Base-by-base conservation (phyloP, 2,113 vertebrate genomes). In the Philantomba maxwellii region DNA sequence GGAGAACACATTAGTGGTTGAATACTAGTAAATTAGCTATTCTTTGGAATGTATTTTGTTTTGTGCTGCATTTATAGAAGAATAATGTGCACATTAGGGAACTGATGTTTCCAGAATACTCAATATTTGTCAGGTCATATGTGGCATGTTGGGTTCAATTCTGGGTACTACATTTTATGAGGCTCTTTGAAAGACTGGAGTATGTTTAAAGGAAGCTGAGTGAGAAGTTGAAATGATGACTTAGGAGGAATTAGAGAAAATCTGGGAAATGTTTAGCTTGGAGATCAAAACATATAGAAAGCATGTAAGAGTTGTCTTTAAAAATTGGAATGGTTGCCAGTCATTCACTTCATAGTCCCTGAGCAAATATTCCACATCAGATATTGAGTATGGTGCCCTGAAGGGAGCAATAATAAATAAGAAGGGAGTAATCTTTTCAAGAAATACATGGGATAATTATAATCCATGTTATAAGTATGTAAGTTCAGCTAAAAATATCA, bases 181-280 rank as follows among this genome's bases (percentile, higher is more conserved):
- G 28, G 28, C 23, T 85, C 36, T 89, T 88, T 94, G 43, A 60
- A 96, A 93, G 62, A 57, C 58, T 92, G 51, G 57, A 95, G 28
- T 92, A 88, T 93, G n/a, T 97, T 95, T 39, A 96, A 89, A 92
- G 51, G 75, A 94, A 93, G 43, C 62, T 94, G n/a, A 87, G 25
- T 47, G n/a, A 39, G 78, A 88, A 39, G 45, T 83, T 94, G 51
- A 97, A 96, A 93, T 95, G 15, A 83, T 92, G 60, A 92, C 45
- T 89, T 82, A 78, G 70, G 36, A 78, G 15, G 51, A 96, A 89
- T 89, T 86, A 93, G 45, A 80, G 33, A 93, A 87, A 80, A 45
- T 53, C 87, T 80, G 91, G 43, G 21, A 93, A 87, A 78, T 95
- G 45, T 92, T 97, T 87, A 86, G 6, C 25, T 95, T 87, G 36